A percentile compares a stretch with the other conserved stretches of the same genome.
Conservation (phyloP, 1,140 invertebrate genomes). For the Lasioglossum albipes region DNA sequence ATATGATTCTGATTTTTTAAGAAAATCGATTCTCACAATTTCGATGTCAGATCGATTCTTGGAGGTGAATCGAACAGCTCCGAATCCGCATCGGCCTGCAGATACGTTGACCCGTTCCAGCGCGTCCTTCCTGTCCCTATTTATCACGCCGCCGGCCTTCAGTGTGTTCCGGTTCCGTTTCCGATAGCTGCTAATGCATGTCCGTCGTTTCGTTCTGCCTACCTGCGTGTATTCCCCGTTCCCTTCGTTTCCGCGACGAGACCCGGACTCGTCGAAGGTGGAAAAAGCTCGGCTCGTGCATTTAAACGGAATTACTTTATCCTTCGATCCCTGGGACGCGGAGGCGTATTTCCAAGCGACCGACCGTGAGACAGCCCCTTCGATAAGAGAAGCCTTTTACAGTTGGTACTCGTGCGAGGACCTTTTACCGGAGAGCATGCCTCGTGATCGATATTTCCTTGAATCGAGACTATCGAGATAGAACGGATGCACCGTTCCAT, state of each 20-base stretch:
- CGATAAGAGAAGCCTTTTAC: conserved; percentile 37
- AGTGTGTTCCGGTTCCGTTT: conserved; percentile 29
- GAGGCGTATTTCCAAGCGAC: not conserved
- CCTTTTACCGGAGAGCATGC: not conserved
- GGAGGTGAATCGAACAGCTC: too few relatives aligned
- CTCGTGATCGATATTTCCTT: conserved; percentile 6
- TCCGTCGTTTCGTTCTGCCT: conserved; percentile 37
- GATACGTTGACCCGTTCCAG: conserved; percentile 4
- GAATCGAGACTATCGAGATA: not conserved
- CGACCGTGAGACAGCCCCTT: not conserved
- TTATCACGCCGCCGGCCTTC: conserved; percentile 38
- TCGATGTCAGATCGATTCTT: too few relatives aligned
- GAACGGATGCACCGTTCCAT: not conserved
- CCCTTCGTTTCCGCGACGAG: not conserved
- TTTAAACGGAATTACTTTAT: conserved; percentile 44
- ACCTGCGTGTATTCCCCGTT: not conserved
- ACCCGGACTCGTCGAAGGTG: not conserved
- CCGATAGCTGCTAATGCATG: conserved; percentile 43
- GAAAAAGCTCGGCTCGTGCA: conserved; percentile 18
- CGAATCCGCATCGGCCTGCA: too few relatives aligned
- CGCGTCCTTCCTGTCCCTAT: conserved; percentile 28
- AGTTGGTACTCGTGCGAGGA: not conserved
- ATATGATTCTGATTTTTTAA: too few relatives aligned
- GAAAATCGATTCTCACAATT: too few relatives aligned
- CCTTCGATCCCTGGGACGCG: not conserved